Conservation (phyloP, 2,888 invertebrate genomes). For the Cetonia aurata region DNA sequence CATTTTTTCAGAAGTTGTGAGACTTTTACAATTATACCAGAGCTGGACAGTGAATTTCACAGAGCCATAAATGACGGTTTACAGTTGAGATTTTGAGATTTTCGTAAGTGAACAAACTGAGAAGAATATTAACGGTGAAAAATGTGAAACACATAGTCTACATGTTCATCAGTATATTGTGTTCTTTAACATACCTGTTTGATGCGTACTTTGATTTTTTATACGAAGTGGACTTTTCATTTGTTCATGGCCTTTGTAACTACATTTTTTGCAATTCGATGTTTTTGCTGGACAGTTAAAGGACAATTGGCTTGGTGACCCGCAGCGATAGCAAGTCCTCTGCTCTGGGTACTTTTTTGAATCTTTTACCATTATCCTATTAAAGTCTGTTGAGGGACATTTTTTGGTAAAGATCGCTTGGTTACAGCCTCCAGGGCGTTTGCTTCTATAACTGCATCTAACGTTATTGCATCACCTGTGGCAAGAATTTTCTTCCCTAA, state of each 20-base stretch:
- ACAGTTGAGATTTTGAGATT: too few species aligned
- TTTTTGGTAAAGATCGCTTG: not conserved
- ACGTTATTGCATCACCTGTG: not conserved
- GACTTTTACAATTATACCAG: too few species aligned
- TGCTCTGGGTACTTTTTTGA: not conserved
- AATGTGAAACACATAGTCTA: too few species aligned
- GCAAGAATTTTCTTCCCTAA: not conserved
- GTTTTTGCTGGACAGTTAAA: not conserved
- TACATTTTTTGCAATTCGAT: not conserved
- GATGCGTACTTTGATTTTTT: too few species aligned
- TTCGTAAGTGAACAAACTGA: too few species aligned
- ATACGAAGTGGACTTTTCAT: too few species aligned
- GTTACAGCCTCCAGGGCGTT: not conserved
- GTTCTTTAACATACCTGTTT: too few species aligned
- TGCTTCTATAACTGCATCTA: not conserved
- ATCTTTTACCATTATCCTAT: not conserved
- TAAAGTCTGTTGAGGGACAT: not conserved
- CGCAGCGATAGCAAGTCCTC: not conserved
- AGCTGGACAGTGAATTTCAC: too few species aligned
- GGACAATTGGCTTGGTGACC: not conserved
- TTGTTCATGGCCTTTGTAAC: not conserved
- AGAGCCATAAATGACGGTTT: too few species aligned
- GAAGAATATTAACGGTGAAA: too few species aligned
- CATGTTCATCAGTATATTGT: too few species aligned
- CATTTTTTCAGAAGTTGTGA: too few species aligned